Base-by-base conservation (phyloP, 2,113 vertebrate genomes). In the Puffinus mauretanicus region DNA sequence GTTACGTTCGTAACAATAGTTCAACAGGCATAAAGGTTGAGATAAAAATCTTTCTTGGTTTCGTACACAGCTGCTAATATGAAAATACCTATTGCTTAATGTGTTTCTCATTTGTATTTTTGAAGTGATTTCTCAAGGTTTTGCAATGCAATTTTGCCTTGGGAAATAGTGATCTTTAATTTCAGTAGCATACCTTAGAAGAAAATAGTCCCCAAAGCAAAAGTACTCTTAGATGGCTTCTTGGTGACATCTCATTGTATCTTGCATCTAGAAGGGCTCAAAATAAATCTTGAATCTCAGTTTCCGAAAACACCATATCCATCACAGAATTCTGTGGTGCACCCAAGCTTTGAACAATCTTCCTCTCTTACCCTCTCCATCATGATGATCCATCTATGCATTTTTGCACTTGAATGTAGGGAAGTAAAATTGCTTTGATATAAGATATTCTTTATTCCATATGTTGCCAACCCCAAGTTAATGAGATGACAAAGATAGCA, bases 121-220 rank as follows among this genome's bases (percentile, higher is more conserved):
- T 86, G 44, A 96, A 94, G 66, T 34, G 34, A 93, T 95, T 96
- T 96, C 95, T 95, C 78, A 96, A 95, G 57, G n/a, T 91, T 96
- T 91, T 94, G 87, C 47, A 82, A 69, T 88, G 92, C 90, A 96
- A 96, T 95, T 96, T 95, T 89, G 94, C 95, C 90, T 86, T 6
- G 0, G 94, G 96, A 91, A 94, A 57, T 30, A 77, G 30, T n/a
- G 44, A 80, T 93, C 78, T 87, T 84, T 82, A 79, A 82, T 97
- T 89, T 95, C 83, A 81, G 72, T 77, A 66, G 46, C 84, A 87
- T 88, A 82, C 58, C 82, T 94, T 72, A 88, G 84, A 85, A 93
- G 69, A 94, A 95, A 91, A 80, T 47, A 77, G 46, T 96, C 58
- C 44, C 21, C 47, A 77, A 76, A 95, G 49, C 54, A 90, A 44